These are phyloP conservation scores for Macropis europaea DNA, from an alignment of 2,888 invertebrate species.

Conservation along the genomic window DNA sequence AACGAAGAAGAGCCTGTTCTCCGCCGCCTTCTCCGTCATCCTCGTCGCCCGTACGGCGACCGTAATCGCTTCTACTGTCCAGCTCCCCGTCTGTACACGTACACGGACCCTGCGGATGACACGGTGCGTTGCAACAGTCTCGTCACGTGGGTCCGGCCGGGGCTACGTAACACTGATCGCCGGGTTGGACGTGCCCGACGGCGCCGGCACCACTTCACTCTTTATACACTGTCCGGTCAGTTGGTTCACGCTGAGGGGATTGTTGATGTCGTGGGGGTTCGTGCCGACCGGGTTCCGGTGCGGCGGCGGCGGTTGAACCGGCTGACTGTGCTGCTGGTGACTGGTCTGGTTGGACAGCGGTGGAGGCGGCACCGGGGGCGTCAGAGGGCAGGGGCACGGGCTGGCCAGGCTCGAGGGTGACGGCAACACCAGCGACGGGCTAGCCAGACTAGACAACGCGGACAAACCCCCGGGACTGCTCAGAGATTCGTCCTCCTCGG, in stretches of 20 bases:
- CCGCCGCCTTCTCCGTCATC: conserved; percentile 7
- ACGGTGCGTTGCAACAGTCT: conserved; percentile 74
- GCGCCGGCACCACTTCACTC: conserved; percentile 76
- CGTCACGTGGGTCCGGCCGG: conserved; percentile 78
- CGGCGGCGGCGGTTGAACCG: conserved; percentile 77
- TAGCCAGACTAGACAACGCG: conserved; percentile 86
- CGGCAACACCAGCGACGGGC: conserved; percentile 87
- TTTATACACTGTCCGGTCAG: conserved; percentile 87
- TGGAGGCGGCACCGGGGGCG: conserved; percentile 74
- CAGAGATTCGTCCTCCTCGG: conserved; percentile 79
- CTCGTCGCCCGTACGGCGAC: neutral
- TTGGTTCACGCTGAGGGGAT: conserved; percentile 95
- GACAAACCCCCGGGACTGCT: conserved; percentile 85
- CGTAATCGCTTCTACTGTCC: conserved; percentile 43
- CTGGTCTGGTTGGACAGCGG: conserved; percentile 53
- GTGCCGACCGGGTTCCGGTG: conserved; percentile 92
- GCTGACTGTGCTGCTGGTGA: conserved; percentile 59
- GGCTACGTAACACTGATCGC: conserved; percentile 81
- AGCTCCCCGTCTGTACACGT: conserved; percentile 71
- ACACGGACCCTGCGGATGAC: conserved; percentile 77
- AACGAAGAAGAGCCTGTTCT: conserved; percentile 7
- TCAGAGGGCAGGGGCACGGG: conserved; percentile 82
- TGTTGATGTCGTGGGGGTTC: conserved; percentile 95
- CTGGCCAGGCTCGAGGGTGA: conserved; percentile 87
- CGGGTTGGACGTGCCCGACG: conserved; percentile 77